A percentile compares a stretch with the other conserved stretches of the same genome.
Evolutionary conservation across 2,888 invertebrate species (phyloP).

Genomic region (Toxonevra muliebris): DNA sequence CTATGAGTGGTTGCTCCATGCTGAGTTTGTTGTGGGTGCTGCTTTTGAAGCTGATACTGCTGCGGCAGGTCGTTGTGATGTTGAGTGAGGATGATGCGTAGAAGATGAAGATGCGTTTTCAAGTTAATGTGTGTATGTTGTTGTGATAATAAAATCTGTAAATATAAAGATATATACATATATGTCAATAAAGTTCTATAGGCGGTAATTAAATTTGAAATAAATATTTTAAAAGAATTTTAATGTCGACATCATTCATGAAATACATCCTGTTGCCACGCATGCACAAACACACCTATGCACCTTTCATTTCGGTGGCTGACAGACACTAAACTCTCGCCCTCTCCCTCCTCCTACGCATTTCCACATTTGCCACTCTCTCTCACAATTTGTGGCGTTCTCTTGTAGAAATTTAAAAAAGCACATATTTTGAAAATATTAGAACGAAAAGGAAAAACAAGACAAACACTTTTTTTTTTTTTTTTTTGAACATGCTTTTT

Average conservation of each 20-base stretch:
- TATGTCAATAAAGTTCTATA: too few species aligned
- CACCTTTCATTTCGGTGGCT: background rate
- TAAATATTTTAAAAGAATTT: too few species aligned
- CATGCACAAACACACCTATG: background rate
- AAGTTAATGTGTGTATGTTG: too few species aligned
- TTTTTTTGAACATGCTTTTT: background rate
- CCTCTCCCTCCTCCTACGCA: background rate
- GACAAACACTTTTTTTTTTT: background rate
- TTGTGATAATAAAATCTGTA: too few species aligned
- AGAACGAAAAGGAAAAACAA: background rate
- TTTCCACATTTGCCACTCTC: background rate
- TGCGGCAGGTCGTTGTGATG: background rate
- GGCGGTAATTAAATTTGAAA: too few species aligned
- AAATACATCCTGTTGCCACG: slow-evolving; percentile 13
- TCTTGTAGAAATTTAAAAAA: background rate
- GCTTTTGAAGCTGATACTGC: background rate
- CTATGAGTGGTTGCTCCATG: slow-evolving; percentile 69
- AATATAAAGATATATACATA: too few species aligned
- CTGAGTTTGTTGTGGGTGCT: slow-evolving; percentile 7
- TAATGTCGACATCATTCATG: slow-evolving; percentile 1
- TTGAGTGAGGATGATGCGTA: background rate
- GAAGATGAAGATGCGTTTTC: too few species aligned
- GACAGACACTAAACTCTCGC: background rate
- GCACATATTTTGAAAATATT: background rate
- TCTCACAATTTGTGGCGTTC: background rate